Evolutionary conservation across 2,113 vertebrate genomes (phyloP).

Genomic region (Chrysochloris asiatica): DNA sequence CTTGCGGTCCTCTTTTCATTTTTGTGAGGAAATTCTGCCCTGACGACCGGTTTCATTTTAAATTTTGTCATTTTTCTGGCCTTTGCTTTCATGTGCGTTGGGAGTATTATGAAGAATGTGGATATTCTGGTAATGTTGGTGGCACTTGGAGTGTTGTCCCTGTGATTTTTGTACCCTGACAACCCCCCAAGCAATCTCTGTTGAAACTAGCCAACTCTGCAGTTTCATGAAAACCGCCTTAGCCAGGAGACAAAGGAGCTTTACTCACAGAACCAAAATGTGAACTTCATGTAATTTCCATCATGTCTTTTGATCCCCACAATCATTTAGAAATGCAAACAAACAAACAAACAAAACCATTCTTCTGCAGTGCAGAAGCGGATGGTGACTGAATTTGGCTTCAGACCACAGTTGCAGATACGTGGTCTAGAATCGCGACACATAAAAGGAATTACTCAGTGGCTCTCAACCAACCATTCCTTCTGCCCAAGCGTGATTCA

Average conservation of each 20-base stretch:
- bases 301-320: not conserved
- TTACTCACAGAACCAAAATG: no score
- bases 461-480: not conserved
- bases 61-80: not conserved
- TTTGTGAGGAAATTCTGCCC: not conserved
- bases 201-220: fast-evolving
- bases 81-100: not conserved
- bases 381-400: not conserved
- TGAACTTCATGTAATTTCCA: not conserved
- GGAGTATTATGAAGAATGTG: not conserved
- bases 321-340: not conserved
- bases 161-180: no score
- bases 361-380: not conserved
- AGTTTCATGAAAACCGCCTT: no score
- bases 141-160: not conserved
- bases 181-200: fast-evolving
- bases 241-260: no score
- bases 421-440: not conserved
- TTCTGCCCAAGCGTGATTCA: not conserved
- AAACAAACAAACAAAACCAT: no score
- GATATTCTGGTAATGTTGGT: not conserved
- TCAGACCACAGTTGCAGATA: no score
- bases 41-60: not conserved
- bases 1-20: not conserved
- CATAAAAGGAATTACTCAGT: not conserved